Base-by-base conservation (phyloP, 1,140 invertebrate species). In the Arctopsyche grandis region DNA sequence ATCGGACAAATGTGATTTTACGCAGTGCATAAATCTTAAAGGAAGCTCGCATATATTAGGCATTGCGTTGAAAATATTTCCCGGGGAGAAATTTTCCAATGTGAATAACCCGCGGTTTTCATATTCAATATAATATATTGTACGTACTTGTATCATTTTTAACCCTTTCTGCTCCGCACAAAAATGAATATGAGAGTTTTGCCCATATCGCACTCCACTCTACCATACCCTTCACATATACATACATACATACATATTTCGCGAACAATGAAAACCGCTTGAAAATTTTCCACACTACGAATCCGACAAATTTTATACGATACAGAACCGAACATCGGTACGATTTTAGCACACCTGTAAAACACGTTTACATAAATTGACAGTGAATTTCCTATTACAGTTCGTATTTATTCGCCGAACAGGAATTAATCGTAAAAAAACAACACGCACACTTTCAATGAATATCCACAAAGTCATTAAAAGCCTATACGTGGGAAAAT, bases 1-100 rank as follows among this genome's bases (percentile, higher is more conserved):
- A 60, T 60, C 56, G 56, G 16, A 60, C 56, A 60, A 60, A 60
- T 60, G 56, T 60, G 56, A 60, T 60, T 60, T 60, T 21, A 21
- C 56, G 56, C 29, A 38, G 29, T 7, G 12, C 10, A 52, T 52
- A 52, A 66, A 66, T 66, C 63, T 26, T 12, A 22, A 24, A 26
- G 24, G 63, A 29, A 22, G 9, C 21, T 14, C 22, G 63, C 22
- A 12, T 26, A 26, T 66, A 66, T 22, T 66, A 66, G 21, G 63
- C 21, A 66, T 66, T 26, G 3, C 63, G 63, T 66, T 26, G 22
- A 66, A 66, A 29, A 66, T 66, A 66, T 66, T 66, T 24, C 9
- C 24, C 24, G 63, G 19, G 22, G 21, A 29, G 14, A 66, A 66
- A 66, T 24, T 22, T 26, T 66, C 16, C 63, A 22, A 66, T 26